Evolutionary conservation across 2,113 vertebrate species (phyloP).

Genomic region (Poeciliopsis prolifica): DNA sequence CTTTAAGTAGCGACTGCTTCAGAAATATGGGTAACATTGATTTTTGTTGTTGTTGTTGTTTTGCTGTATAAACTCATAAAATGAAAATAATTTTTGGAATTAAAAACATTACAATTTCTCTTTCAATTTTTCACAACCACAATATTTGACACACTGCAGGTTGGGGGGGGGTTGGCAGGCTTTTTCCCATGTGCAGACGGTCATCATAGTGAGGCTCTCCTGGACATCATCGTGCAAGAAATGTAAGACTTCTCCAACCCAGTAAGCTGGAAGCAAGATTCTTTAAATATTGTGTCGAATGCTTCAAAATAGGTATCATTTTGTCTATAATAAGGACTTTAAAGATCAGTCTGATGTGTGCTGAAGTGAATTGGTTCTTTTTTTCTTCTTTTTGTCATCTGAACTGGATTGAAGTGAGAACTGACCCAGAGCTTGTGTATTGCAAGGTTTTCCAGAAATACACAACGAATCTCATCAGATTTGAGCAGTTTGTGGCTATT

Average conservation of each 20-base stretch:
- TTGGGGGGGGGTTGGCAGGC: slow-evolving; percentile 25
- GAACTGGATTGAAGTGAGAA: no score
- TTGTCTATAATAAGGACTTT: no score
- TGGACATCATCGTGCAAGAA: no score
- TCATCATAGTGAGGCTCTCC: no score
- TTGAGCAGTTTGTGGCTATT: background rate
- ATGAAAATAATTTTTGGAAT: slow-evolving; percentile 66
- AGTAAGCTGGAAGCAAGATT: no score
- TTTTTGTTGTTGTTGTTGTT: slow-evolving; percentile 1
- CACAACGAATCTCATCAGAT: background rate
- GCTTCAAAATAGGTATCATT: background rate
- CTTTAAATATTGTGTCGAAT: no score
- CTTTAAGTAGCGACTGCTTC: slow-evolving; percentile 65
- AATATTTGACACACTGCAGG: background rate
- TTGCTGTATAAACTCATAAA: slow-evolving; percentile 67
- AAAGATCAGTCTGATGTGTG: no score
- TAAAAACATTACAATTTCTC: slow-evolving; percentile 3
- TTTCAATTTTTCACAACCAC: background rate
- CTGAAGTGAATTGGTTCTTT: no score
- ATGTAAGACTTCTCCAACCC: background rate
- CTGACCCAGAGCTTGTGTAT: background rate
- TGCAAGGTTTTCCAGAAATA: background rate
- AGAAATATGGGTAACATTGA: slow-evolving; percentile 43
- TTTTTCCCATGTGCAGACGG: background rate
- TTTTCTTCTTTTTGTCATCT: no score